These are phyloP conservation scores for Rhamnusium bicolor DNA, from an alignment of 2,888 invertebrate genomes.

Conservation along the genomic window DNA sequence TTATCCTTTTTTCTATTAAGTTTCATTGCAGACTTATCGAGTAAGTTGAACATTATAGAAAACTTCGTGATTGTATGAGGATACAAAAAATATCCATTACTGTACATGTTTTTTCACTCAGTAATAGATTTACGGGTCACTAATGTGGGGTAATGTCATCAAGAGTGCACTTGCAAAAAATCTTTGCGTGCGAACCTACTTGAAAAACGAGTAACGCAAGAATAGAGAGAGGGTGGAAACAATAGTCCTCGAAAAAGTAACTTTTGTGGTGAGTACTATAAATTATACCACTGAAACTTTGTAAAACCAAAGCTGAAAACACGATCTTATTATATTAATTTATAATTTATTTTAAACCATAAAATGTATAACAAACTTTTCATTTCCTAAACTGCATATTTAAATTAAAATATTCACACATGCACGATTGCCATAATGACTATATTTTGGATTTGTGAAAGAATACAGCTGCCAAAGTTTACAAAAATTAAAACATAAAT, in stretches of 20 bases:
- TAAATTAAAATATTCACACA: too few relatives aligned
- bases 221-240: conserved; percentile 29
- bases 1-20: not conserved
- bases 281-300: conserved; percentile 2
- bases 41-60: not conserved
- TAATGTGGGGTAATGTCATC: conserved; percentile 37
- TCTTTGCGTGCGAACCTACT: conserved; percentile 26
- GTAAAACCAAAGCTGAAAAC: not conserved
- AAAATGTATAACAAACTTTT: too few relatives aligned
- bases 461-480: too few relatives aligned
- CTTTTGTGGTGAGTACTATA: conserved; percentile 20
- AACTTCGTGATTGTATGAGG: conserved; percentile 11
- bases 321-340: not conserved
- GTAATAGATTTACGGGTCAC: conserved; percentile 38
- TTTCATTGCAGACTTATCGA: not conserved
- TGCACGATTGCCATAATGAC: too few relatives aligned
- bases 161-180: conserved; percentile 36
- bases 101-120: conserved; percentile 38
- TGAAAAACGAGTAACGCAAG: conserved; percentile 26
- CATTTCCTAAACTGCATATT: too few relatives aligned
- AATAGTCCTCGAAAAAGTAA: conserved; percentile 14
- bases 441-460: too few relatives aligned
- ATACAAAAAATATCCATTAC: conserved; percentile 28
- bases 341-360: not conserved
- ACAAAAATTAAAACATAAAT: too few relatives aligned